These are phyloP conservation scores for Etheostoma nigrum DNA, from an alignment of 2,797 vertebrate genomes.

Conservation along the genomic window DNA sequence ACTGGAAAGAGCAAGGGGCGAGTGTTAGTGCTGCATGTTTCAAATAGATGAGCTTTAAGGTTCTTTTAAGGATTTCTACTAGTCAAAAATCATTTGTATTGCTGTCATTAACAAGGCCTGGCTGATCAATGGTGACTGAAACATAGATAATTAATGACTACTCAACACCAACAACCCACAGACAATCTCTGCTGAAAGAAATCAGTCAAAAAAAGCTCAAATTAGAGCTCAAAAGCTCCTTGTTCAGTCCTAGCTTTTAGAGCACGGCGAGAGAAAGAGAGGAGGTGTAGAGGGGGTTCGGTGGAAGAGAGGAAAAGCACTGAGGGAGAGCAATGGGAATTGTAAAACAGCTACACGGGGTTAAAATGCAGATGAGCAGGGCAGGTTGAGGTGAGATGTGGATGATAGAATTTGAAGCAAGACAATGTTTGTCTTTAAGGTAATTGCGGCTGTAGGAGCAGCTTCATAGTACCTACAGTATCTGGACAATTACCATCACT, in stretches of 20 bases:
- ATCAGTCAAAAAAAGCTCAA: conserved; percentile 67
- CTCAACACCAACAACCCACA: conserved; percentile 45
- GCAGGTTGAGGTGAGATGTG: conserved; percentile 39
- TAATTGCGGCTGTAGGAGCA: conserved; percentile 32
- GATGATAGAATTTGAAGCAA: conserved; percentile 57
- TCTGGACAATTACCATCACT: conserved; percentile 48
- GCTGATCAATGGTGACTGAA: conserved; percentile 31
- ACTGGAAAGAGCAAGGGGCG: conserved; percentile 81
- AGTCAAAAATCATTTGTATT: conserved; percentile 10
- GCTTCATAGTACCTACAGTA: conserved; percentile 14
- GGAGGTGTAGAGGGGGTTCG: conserved; percentile 16
- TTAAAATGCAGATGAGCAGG: conserved; percentile 71
- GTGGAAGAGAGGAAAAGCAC: conserved; percentile 29
- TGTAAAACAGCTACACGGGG: conserved; percentile 55
- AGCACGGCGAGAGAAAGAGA: conserved; percentile 21
- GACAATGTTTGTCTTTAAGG: conserved; percentile 49
- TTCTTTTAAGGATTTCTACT: conserved; percentile 6
- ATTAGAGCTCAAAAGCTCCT: conserved; percentile 64
- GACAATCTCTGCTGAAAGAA: conserved; percentile 59
- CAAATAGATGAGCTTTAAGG: conserved; percentile 5
- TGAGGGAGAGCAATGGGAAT: conserved; percentile 42
- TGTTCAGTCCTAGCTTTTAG: conserved; percentile 59
- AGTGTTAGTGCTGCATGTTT: conserved; percentile 10
- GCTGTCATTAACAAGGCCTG: conserved; percentile 36
- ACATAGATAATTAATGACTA: conserved; percentile 47